Base-by-base conservation (phyloP, 2,113 vertebrate species). In the Anser cygnoides region DNA sequence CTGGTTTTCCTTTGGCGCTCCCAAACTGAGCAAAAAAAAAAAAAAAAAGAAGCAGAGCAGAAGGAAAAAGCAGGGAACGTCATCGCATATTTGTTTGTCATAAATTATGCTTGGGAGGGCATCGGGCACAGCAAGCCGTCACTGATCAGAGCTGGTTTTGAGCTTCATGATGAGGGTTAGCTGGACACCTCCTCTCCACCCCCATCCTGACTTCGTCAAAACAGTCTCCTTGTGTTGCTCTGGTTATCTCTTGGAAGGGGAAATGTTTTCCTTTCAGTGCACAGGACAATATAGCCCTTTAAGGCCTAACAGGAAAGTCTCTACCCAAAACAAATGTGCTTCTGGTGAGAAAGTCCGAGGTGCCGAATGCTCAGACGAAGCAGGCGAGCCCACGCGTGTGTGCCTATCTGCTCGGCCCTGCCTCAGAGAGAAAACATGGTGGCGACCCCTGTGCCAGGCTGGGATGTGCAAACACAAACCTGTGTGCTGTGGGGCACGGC, bases 261-360 rank as follows among this genome's bases (percentile, higher is more conserved):
- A 76, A 90, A 11, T 70, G 13, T 18, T 29, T 90, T 44, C 49
- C 81, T 73, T 82, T 35, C 55, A 76, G 43, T 3, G 28, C 15
- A 46, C 35, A 76, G 61, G 37, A 90, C 26, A 66, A 20, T 20
- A 44, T 41, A 46, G 49, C 33, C 57, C 76, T 83, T n/a, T 14
- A 90, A 46, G 61, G 86, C 59, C 49, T 63, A 78, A 79, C 7
- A 59, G 37, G 54, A 91, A 96, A 96, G 74, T 9, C 49, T 66
- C 74, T 72, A 90, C 15, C 46, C 57, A 77, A 85, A 82, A 73
- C 41, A 92, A 89, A 82, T 1, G 2, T 58, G 29, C 46, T 92
- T 49, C 50, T 75, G 37, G 10, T 75, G 66, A 87, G 93, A 95
- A 90, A 86, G 25, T 46, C 44, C 14, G 73, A 7, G 12, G 73